Evolutionary conservation across 2,113 vertebrate genomes (phyloP), one percentile per base, ranked within the genome.

Genomic region (Gymnorhina tibicen): DNA sequence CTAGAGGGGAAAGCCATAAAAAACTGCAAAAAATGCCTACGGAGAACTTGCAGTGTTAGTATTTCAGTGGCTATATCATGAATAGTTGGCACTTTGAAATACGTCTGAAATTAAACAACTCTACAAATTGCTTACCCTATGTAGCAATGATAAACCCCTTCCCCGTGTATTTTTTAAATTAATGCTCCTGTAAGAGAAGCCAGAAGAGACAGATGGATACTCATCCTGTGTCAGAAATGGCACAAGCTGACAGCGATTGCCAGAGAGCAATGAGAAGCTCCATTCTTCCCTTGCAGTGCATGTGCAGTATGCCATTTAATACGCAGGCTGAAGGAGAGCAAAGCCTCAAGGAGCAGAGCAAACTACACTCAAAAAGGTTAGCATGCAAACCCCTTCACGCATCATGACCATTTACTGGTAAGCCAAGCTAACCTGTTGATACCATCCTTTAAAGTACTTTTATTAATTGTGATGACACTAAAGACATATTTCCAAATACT

Each of bases 381-480:
- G 63, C 73, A 70, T 27, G 74, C n/a, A 84, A 81, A 83, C 47
- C 50, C 37, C 47, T 92, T 39, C 33, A 62, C 56, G 83, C 23
- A 42, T 44, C n/a, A 27, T 1, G 55, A 49, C 8, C 22, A n/a
- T 62, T 87, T 50, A 53, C 89, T 76, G 47, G 77, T 46, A 78
- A 91, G 68, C 73, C 68, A 91, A 94, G 63, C 52, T 55, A 97
- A 87, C 74, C 81, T 95, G 44, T 39, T 76, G 49, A 69, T 63
- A 66, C 6, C 20, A 58, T 35, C 60, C 53, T 92, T 88, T 82
- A 78, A 76, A 85, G 44, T 12, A 9, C 20, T 93, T 94, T 67
- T 86, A 64, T 86, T 84, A 87, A 74, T 59, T 33, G 42, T 26
- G 52, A 63, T 73, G 74, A 91, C 73, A 59, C 58, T 79, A 47